Percentiles rank a stretch among this genome's conserved stretches.
Conservation (phyloP, 2,113 vertebrate genomes). For the Camelus dromedarius region DNA sequence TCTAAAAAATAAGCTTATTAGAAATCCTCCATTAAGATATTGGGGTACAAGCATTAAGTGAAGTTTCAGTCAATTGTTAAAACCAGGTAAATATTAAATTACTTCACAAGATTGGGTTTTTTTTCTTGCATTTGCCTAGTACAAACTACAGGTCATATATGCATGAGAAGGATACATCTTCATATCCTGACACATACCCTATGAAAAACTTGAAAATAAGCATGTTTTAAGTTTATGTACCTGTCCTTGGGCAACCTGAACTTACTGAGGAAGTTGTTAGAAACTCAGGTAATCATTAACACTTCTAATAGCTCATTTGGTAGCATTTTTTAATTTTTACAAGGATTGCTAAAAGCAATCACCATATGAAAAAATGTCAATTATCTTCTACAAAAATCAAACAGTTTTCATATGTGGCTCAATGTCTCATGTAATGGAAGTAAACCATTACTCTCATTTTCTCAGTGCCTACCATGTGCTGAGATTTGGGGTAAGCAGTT, state of each 20-base stretch:
- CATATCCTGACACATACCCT: not conserved
- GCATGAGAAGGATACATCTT: slow-evolving; percentile 9
- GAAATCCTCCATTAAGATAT: slow-evolving; percentile 1
- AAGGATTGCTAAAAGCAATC: not conserved
- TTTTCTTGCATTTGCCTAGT: not conserved
- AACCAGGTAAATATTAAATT: not conserved
- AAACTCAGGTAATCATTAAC: not conserved
- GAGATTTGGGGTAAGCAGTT: not conserved
- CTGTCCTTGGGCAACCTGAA: not conserved
- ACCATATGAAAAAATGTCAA: not conserved
- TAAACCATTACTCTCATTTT: not conserved
- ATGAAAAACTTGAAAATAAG: slow-evolving; percentile 47
- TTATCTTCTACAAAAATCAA: slow-evolving; percentile 39
- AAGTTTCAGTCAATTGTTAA: slow-evolving; percentile 10
- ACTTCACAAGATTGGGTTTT: not conserved
- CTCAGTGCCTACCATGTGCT: not conserved
- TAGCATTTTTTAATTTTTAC: slow-evolving; percentile 39
- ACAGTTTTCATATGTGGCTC: not conserved
- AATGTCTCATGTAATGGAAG: not conserved
- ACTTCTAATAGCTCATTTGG: slow-evolving; percentile 17
- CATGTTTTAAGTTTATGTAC: slow-evolving; percentile 22
- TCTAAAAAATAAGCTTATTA: slow-evolving; percentile 26
- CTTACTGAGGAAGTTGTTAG: not conserved
- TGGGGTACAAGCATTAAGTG: not conserved
- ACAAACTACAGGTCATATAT: slow-evolving; percentile 5